Conservation (phyloP, 2,888 invertebrate species). For the Oscheius sp. region DNA sequence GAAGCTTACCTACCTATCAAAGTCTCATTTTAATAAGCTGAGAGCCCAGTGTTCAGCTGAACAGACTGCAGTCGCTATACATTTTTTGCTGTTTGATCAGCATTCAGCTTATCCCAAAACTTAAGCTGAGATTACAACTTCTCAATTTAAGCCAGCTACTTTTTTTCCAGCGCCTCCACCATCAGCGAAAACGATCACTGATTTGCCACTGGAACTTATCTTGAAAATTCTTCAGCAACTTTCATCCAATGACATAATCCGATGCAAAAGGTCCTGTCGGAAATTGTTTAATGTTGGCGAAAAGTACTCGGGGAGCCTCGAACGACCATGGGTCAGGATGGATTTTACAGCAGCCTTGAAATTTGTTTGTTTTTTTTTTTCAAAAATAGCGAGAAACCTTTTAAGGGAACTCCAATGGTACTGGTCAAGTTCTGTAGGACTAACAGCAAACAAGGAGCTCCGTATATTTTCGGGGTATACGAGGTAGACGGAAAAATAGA, state of each 20-base stretch:
- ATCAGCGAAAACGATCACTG: neutral
- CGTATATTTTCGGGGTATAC: neutral
- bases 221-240: constrained; percentile 3
- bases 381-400: neutral
- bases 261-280: neutral
- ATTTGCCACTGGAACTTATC: neutral
- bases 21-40: too few species aligned
- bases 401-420: constrained; percentile 6
- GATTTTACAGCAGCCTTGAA: neutral
- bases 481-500: constrained; percentile 10
- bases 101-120: too few species aligned
- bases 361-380: neutral
- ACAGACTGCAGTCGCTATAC: too few species aligned
- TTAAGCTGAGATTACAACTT: too few species aligned
- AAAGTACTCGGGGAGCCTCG: neutral
- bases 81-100: too few species aligned
- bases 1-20: too few species aligned
- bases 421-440: constrained; percentile 11
- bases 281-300: neutral
- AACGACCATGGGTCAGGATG: neutral
- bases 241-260: neutral
- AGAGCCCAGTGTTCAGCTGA: too few species aligned
- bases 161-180: neutral
- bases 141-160: neutral
- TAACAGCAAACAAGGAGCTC: constrained; percentile 8